Conservation (phyloP, 2,888 invertebrate genomes). For the Lasioglossum morio region DNA sequence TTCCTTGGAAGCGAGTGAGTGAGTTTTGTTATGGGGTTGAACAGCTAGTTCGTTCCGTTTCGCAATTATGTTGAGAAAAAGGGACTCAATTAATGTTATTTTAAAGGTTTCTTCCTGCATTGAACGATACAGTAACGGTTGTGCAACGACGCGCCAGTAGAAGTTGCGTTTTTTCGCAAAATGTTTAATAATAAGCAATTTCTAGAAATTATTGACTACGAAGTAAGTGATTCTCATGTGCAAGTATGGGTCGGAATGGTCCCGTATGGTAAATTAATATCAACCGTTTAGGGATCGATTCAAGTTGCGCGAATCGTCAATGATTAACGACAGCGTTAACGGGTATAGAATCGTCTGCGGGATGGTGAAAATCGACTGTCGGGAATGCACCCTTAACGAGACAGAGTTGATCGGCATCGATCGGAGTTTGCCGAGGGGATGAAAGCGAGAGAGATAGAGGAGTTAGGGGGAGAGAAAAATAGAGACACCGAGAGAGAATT, state of each 20-base stretch:
- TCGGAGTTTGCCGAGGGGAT: background rate
- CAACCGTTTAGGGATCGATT: background rate
- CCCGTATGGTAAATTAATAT: background rate
- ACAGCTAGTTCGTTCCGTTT: background rate
- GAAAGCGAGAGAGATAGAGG: background rate
- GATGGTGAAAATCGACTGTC: constrained; percentile 9
- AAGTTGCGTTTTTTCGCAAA: background rate
- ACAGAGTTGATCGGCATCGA: constrained; percentile 16
- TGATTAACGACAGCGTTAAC: constrained; percentile 9
- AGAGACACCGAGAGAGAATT: background rate
- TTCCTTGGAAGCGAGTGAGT: background rate
- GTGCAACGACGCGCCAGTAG: background rate
- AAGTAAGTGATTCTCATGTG: background rate
- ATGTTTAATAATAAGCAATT: background rate
- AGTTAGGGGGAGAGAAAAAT: background rate
- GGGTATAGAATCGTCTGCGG: background rate
- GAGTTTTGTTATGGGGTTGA: background rate
- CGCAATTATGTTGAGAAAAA: background rate
- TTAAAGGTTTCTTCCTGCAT: background rate
- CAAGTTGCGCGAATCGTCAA: background rate
- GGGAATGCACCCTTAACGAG: background rate
- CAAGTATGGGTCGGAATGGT: background rate
- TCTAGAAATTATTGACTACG: background rate
- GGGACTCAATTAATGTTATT: background rate
- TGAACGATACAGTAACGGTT: no score